These are phyloP conservation scores for Melanogrammus aeglefinus DNA, from an alignment of 2,797 vertebrate species.

Conservation along the genomic window DNA sequence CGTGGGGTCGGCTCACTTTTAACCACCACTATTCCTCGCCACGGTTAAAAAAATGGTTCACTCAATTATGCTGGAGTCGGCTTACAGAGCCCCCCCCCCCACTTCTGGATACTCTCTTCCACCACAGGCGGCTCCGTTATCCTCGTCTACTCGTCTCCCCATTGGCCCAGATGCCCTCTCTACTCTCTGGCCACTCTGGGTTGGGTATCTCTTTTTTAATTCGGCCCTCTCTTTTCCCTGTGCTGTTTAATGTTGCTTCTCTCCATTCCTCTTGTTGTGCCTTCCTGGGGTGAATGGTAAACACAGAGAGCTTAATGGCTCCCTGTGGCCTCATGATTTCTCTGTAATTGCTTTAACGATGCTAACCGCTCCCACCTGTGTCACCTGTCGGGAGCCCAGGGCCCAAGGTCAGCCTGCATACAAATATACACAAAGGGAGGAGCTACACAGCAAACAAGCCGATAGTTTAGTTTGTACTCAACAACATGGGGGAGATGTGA, in stretches of 20 bases:
- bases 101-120: conserved; percentile 32
- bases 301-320: conserved; percentile 66
- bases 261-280: background rate
- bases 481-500: conserved; percentile 17
- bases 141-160: conserved; percentile 22
- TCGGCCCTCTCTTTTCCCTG: conserved; percentile 11
- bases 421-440: conserved; percentile 42
- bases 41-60: conserved; percentile 26
- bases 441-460: conserved; percentile 41
- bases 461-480: conserved; percentile 4
- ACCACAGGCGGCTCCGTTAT: conserved; percentile 20
- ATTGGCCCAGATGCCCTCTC: conserved; percentile 27
- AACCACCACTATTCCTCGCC: conserved; percentile 27
- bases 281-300: conserved; percentile 50
- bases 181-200: conserved; percentile 13
- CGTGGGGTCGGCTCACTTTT: conserved; percentile 33
- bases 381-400: conserved; percentile 43
- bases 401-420: conserved; percentile 57
- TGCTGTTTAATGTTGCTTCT: background rate
- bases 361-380: conserved; percentile 52
- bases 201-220: conserved; percentile 45
- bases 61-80: conserved; percentile 42
- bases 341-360: conserved; percentile 66
- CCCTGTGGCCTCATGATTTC: conserved; percentile 62
- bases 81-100: conserved; percentile 14